Evolutionary conservation across 2,113 vertebrate species (phyloP), one percentile per base, ranked within the genome.

Genomic region (Haliaeetus leucogaster): DNA sequence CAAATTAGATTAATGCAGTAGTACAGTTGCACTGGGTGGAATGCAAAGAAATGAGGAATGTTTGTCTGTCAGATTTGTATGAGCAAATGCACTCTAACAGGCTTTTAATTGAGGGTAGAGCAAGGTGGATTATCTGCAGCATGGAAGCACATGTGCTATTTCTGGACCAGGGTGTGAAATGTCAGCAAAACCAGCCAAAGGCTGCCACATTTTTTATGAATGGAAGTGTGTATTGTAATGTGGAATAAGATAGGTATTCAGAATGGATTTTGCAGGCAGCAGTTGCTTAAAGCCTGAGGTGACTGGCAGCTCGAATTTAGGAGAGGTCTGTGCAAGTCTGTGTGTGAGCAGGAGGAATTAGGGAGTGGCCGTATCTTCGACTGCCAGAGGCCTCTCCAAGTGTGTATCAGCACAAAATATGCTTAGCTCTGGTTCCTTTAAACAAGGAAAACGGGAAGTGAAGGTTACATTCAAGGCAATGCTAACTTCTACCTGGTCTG

Each of bases 301-400:
- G 56, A 45, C 77, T 53, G 36, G 20, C 72, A 78, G n/a, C 52
- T 83, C 0, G 0, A 78, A 29, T 78, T 67, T 25, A 36, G 78
- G 56, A 86, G 55, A 70, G 16, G 4, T 67, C 52, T 59, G 5
- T 78, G 16, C 32, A 55, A 71, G 17, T 38, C 10, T 1, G 4
- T 65, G 55, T 19, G 22, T 23, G 16, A 16, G 50, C 63, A 81
- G 45, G 47, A 74, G 56, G 55, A 87, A 82, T 67, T 55, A 13
- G 30, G 43, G 38, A 87, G 72, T 16, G 32, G 42, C 38, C 0
- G 1, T 71, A 43, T 32, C 42, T 66, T 73, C 0, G 2, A 2
- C 34, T 10, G 16, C 11, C 20, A 22, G 48, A n/a, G 42, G 12
- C 14, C 11, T 70, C 13, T 83, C 32, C 0, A 0, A 47, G 42